Conservation (phyloP, 1,140 invertebrate species). For the Eubasilissa regina region DNA sequence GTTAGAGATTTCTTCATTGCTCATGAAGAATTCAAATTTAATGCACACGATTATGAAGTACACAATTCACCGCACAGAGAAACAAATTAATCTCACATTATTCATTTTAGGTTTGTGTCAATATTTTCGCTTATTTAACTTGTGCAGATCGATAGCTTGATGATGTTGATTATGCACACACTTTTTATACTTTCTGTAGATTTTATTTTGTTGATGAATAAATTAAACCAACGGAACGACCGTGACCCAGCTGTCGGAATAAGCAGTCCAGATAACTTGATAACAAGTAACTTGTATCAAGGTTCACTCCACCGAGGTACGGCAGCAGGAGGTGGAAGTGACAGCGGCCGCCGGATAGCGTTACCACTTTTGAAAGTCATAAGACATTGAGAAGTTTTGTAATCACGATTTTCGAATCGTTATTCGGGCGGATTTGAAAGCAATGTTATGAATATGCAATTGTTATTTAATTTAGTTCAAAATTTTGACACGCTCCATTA, state of each 20-base stretch:
- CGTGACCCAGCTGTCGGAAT: conserved; percentile 8
- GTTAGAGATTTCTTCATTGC: no score
- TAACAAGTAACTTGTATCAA: background rate
- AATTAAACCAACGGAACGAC: background rate
- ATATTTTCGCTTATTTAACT: no score
- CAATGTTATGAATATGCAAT: background rate
- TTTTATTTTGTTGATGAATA: background rate
- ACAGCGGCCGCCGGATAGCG: conserved; percentile 20
- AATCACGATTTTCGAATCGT: conserved; percentile 11
- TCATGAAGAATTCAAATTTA: no score
- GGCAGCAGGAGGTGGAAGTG: conserved; percentile 8
- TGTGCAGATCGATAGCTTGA: no score
- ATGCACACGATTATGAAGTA: no score
- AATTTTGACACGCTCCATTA: no score
- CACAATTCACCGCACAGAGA: no score
- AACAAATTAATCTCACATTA: no score
- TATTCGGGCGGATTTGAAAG: conserved; percentile 20
- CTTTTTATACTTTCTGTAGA: no score
- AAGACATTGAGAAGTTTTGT: conserved; percentile 39
- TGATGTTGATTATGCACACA: no score
- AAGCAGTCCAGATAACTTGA: conserved; percentile 6
- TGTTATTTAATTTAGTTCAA: background rate
- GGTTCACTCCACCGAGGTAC: no score
- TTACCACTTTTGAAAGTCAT: conserved; percentile 33
- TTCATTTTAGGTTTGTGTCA: no score